Base-by-base conservation (phyloP, 2,888 invertebrate species). In the Dinocampus coccinellae region DNA sequence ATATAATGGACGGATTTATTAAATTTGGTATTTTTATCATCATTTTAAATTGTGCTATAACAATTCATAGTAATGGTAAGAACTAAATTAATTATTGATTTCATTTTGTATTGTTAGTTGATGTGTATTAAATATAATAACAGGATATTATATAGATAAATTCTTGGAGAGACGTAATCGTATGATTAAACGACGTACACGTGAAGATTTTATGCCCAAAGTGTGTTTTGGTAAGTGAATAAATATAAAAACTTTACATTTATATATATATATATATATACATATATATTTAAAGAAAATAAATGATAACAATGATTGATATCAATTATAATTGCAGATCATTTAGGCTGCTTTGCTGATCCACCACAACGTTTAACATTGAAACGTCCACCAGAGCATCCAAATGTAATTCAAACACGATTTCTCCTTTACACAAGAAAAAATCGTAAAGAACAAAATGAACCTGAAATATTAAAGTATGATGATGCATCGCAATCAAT, bases 331-430 rank as follows among this genome's bases (percentile, higher is more conserved):
- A 58, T 57, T 11, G 29, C 79, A 91, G 91, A 91, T 77, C 79
- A 87, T 10, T 88, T 91, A 0, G 91, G 91, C 6, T 91, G 91
- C 78, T 91, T 91, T 73, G 87, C 87, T 53, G 85, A 90, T 70
- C 89, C 89, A 0, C 87, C 89, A 65, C 86, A 87, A 57, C 88
- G 88, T 63, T 87, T 90, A 2, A 88, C 90, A 0, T 77, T 91
- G 6, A 90, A 90, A 81, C 89, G 89, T 75, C 82, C 89, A 1
- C 91, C 91, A 0, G 90, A 91, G 79, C 86, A 89, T 80, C 91
- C 91, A 0, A 86, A 84, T 70, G 79, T 86, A 1, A 86, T 91
- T 39, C 87, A 89, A 62, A 91, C 91, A 0, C 89, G 87, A 81
- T 91, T 91, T 78, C 87, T 88, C 58, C 81, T 91, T 16, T 90